Evolutionary conservation across 2,888 invertebrate genomes (phyloP).

Genomic region (Bedellia somnulentella): DNA sequence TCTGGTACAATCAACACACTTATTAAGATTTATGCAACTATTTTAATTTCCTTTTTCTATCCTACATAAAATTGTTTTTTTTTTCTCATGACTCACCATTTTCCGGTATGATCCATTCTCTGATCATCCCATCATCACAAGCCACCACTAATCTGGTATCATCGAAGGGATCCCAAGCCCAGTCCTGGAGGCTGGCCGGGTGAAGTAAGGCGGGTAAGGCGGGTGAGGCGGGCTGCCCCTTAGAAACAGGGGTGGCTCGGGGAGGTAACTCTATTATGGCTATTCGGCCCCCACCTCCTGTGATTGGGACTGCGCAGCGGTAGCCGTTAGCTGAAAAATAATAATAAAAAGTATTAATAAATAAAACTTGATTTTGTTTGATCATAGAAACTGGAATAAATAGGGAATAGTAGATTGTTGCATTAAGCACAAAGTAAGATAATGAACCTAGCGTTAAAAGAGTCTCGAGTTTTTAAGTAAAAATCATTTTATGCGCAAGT

Average conservation of each 20-base stretch:
- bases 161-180: conserved; percentile 93
- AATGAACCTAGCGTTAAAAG: too few relatives aligned
- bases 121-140: conserved; percentile 85
- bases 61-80: conserved; percentile 23
- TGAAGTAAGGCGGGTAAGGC: conserved; percentile 79
- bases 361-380: too few relatives aligned
- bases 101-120: conserved; percentile 78
- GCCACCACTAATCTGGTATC: conserved; percentile 78
- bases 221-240: conserved; percentile 9
- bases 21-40: too few relatives aligned
- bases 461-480: too few relatives aligned
- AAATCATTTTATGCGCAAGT: too few relatives aligned
- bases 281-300: conserved; percentile 89
- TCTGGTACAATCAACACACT: too few relatives aligned
- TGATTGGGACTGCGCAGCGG: conserved; percentile 86
- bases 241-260: conserved; percentile 21
- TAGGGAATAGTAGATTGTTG: too few relatives aligned
- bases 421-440: too few relatives aligned
- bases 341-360: neutral
- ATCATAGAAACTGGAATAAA: too few relatives aligned
- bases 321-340: conserved; percentile 70
- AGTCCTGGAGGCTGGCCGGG: conserved; percentile 87
- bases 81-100: conserved; percentile 61
- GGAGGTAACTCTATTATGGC: conserved; percentile 77
- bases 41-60: too few relatives aligned